phyloP scores from a whole-genome alignment of 2,888 invertebrate genomes.

The Malthinus flaveolus region DNA sequence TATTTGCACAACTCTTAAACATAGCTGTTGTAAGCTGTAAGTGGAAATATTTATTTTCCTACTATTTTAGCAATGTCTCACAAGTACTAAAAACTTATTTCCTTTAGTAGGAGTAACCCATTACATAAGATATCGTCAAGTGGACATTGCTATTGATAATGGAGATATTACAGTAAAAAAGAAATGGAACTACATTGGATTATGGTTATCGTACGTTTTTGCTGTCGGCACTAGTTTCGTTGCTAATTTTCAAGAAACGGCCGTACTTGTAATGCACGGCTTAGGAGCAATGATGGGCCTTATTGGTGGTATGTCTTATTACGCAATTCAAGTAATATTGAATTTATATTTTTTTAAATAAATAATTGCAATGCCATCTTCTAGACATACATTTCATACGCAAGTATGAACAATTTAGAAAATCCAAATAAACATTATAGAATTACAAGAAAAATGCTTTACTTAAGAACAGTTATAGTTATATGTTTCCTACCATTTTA shows the following conservation, averaged over 20 bases:
- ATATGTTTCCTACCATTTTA: neutral
- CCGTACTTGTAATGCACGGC: neutral
- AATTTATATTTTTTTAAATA: neutral
- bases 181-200: constrained; percentile 15
- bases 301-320: neutral
- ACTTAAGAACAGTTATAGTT: neutral
- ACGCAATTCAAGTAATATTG: neutral
- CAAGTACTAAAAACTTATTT: too few species aligned
- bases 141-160: neutral
- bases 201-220: constrained; percentile 12
- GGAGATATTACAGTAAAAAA: neutral
- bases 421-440: neutral
- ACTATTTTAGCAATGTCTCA: too few species aligned
- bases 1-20: constrained; percentile 70
- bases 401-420: neutral
- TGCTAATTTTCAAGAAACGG: neutral
- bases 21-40: constrained; percentile 8
- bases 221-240: constrained; percentile 14
- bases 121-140: constrained; percentile 19
- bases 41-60: constrained; percentile 5
- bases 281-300: neutral
- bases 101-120: constrained; percentile 3
- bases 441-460: neutral
- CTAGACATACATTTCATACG: neutral
- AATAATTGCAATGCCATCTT: neutral